phyloP scores from a whole-genome alignment of 1,140 invertebrate species.

The Eufriesea mexicana region DNA sequence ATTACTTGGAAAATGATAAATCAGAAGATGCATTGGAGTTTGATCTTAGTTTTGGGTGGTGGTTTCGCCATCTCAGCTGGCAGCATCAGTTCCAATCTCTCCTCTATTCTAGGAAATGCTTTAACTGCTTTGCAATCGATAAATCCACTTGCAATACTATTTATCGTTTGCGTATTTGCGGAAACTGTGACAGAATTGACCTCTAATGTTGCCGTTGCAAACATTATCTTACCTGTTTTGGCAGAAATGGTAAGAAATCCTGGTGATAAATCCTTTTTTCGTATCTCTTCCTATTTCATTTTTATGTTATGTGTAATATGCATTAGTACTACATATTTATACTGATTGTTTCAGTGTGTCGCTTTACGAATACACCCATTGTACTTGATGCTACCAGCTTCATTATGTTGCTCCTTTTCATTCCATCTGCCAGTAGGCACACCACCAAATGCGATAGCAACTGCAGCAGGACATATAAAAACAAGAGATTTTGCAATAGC shows the following conservation, averaged over 20 bases:
- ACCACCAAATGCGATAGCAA: constrained; percentile 97
- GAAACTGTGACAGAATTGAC: constrained; percentile 85
- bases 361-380: constrained; percentile 85
- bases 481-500: constrained; percentile 90
- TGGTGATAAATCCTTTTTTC: neutral
- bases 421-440: constrained; percentile 91
- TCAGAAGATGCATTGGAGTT: constrained; percentile 90
- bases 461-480: constrained; percentile 89
- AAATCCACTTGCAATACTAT: constrained; percentile 73
- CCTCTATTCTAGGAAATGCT: constrained; percentile 87
- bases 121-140: constrained; percentile 79
- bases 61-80: constrained; percentile 95
- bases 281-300: neutral
- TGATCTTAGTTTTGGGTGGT: constrained; percentile 90
- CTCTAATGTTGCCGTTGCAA: constrained; percentile 86
- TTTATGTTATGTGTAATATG: neutral
- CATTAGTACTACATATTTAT: constrained; percentile 1
- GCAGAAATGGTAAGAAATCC: constrained; percentile 84
- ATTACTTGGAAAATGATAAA: constrained; percentile 91
- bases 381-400: constrained; percentile 87
- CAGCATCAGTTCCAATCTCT: constrained; percentile 89
- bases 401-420: constrained; percentile 85
- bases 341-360: constrained; percentile 81
- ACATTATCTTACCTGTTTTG: constrained; percentile 86
- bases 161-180: constrained; percentile 81